Conservation (phyloP, 2,797 vertebrate species). For the Molossus molossus region DNA sequence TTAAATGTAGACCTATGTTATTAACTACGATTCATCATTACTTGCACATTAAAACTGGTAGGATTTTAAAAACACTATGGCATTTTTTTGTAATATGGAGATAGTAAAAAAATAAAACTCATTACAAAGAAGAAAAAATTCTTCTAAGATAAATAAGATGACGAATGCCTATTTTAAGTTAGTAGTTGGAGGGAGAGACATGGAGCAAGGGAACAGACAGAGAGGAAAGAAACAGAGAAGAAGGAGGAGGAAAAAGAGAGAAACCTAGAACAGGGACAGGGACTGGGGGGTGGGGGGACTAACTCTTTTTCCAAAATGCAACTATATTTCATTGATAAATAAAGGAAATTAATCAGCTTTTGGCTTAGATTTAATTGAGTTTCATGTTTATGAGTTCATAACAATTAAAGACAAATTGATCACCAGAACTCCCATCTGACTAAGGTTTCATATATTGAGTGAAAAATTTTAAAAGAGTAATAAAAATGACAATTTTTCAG, state of each 20-base stretch:
- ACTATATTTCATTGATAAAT: neutral
- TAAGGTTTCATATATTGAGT: neutral
- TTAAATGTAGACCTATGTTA: conserved; percentile 72
- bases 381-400: conserved; percentile 53
- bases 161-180: neutral
- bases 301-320: neutral
- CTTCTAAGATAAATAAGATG: conserved; percentile 13
- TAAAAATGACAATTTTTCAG: conserved; percentile 41
- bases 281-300: neutral
- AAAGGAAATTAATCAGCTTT: neutral
- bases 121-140: conserved; percentile 71
- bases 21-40: conserved; percentile 72
- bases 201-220: too few species aligned
- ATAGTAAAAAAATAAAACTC: conserved; percentile 47
- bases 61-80: conserved; percentile 65
- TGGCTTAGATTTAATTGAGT: neutral
- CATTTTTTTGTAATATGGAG: conserved; percentile 32
- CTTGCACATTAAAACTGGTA: conserved; percentile 42
- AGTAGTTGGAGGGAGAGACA: neutral
- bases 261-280: too few species aligned
- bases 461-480: neutral
- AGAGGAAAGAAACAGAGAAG: neutral
- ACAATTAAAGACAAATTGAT: conserved; percentile 61
- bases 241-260: neutral
- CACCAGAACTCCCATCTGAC: conserved; percentile 4